These are phyloP conservation scores for Austrolebias charrua DNA, from an alignment of 2,797 vertebrate species.

Conservation along the genomic window DNA sequence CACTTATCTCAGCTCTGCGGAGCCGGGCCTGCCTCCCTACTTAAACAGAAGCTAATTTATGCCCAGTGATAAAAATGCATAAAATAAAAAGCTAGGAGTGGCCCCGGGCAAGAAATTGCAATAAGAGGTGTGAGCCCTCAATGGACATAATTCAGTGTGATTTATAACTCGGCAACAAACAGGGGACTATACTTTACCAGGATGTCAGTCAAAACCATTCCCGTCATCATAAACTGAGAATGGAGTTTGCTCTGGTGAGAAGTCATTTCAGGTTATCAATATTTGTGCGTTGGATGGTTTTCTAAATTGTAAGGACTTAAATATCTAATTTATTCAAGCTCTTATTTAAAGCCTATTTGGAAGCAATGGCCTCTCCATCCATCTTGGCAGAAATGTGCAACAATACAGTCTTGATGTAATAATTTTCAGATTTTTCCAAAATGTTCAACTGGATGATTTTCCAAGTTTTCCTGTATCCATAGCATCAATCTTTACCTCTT, in stretches of 20 bases:
- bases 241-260: not conserved
- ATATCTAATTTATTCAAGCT: too few species aligned
- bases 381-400: too few species aligned
- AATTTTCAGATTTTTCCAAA: too few species aligned
- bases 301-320: not conserved
- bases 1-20: constrained; percentile 48
- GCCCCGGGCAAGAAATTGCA: constrained; percentile 57
- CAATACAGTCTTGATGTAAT: too few species aligned
- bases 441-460: too few species aligned
- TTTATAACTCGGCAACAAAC: constrained; percentile 45
- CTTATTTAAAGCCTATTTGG: too few species aligned
- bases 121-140: constrained; percentile 51
- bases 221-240: constrained; percentile 17
- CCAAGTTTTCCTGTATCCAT: too few species aligned
- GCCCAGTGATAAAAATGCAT: constrained; percentile 70
- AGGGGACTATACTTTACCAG: constrained; percentile 16
- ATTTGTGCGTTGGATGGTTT: not conserved
- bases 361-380: too few species aligned
- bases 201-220: constrained; percentile 40
- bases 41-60: constrained; percentile 72
- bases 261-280: not conserved
- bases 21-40: constrained; percentile 42
- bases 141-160: constrained; percentile 54
- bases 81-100: constrained; percentile 70
- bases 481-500: too few species aligned